Percentiles rank a stretch among this genome's conserved stretches.
phyloP scores from a whole-genome alignment of 2,113 vertebrate genomes.

The Zapus hudsonius region DNA sequence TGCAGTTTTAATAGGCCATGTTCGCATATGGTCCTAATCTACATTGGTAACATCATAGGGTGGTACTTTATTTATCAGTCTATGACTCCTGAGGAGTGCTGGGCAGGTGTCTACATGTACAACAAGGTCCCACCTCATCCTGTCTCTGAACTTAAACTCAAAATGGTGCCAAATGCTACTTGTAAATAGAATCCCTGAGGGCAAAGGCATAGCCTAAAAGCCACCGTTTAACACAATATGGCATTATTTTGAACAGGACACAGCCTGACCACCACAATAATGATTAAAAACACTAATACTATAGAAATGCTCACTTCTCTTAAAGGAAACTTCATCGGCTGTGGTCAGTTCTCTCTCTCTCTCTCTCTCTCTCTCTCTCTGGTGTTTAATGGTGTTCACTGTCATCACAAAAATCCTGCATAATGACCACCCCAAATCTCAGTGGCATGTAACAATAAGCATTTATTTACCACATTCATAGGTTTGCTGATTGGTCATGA shows the following conservation, averaged over 20 bases:
- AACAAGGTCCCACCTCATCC: not conserved
- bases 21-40: not conserved
- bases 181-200: not conserved
- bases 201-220: not conserved
- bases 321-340: not conserved
- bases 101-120: not conserved
- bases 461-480: not conserved
- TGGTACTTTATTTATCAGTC: not conserved
- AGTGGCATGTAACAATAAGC: not conserved
- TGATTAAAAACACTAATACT: not conserved
- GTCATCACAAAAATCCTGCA: not conserved
- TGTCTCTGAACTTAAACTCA: not conserved
- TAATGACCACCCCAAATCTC: not conserved
- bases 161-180: not conserved
- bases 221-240: not conserved
- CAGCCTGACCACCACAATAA: not conserved
- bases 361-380: not conserved
- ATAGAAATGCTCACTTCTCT: not conserved
- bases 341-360: not conserved
- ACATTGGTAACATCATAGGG: not conserved
- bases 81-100: not conserved
- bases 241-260: not conserved
- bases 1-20: too few species aligned
- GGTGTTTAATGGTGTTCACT: not conserved
- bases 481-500: not conserved